Base-by-base conservation (phyloP, 2,888 invertebrate genomes). In the Unio delphinus region DNA sequence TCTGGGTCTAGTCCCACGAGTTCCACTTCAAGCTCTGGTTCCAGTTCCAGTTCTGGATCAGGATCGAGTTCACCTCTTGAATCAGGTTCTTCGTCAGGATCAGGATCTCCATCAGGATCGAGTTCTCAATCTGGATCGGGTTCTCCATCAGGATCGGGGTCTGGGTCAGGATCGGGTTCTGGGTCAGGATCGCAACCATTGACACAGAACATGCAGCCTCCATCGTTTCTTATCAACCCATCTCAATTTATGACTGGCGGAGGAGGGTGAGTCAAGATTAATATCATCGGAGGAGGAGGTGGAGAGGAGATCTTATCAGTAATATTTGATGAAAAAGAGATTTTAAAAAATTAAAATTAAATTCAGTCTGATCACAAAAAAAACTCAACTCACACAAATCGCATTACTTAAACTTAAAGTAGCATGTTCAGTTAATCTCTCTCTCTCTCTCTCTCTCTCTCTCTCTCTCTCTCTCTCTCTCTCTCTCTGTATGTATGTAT, bases 131-230 rank as follows among this genome's bases (percentile, higher is more conserved):
- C 59, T 55, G 61, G 67, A 23, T 28, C 59, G 18, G n/a, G 55
- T 11, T 59, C 68, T 11, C 17, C 26, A 20, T 23, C 61, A 26
- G 69, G 69, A 18, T 63, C 68, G 23, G 23, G 23, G 23, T 23
- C 23, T 23, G 23, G 23, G 23, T 69, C 70, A 18, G 59, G 68
- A 56, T 72, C 68, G 26, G 64, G 72, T 18, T 63, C 62, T n/a
- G 34, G 60, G 58, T 65, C 68, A 18, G 64, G 67, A 55, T 65
- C 69, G 30, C 69, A 75, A 17, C 59, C 73, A 4, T 23, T 72
- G 57, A 73, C 74, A 45, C 79, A 79, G 30, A 79, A 79, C 61
- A 67, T 79, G 63, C 79, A 79, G 61, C 79, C 79, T 18, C 79
- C 79, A 17, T 74, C 73, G n/a, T 79, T 77, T 59, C 26, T 79